phyloP scores from a whole-genome alignment of 2,888 invertebrate genomes.

The Synanthedon formicaeformis region DNA sequence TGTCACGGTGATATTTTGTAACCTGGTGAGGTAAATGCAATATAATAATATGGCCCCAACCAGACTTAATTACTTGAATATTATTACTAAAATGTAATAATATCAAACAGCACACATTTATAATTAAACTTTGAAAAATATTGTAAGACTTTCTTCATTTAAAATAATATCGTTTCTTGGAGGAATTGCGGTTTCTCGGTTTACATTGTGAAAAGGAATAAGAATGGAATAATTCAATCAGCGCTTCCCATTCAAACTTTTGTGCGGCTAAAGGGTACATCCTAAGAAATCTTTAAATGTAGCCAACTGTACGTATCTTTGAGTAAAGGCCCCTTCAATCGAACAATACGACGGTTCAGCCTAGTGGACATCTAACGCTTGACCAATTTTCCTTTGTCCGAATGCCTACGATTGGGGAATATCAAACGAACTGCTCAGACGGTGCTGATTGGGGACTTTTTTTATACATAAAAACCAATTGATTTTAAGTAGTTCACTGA shows the following conservation, averaged over 20 bases:
- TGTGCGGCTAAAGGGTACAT: slow-evolving; percentile 25
- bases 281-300: slow-evolving; percentile 33
- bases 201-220: slow-evolving; percentile 38
- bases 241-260: slow-evolving; percentile 31
- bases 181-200: slow-evolving; percentile 19
- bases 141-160: neutral
- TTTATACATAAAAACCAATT: slow-evolving; percentile 42
- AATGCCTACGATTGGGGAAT: slow-evolving; percentile 58
- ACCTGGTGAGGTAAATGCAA: too few species aligned
- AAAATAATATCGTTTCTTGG: neutral
- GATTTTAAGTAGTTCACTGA: slow-evolving; percentile 52
- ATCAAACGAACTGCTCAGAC: slow-evolving; percentile 48
- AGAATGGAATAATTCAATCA: slow-evolving; percentile 34
- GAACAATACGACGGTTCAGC: slow-evolving; percentile 57
- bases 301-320: slow-evolving; percentile 48
- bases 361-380: slow-evolving; percentile 65
- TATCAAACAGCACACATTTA: too few species aligned
- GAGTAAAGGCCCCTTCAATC: slow-evolving; percentile 50
- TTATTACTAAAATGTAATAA: too few species aligned
- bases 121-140: too few species aligned
- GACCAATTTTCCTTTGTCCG: slow-evolving; percentile 67
- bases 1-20: too few species aligned
- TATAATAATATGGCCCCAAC: too few species aligned
- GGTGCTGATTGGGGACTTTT: slow-evolving; percentile 50
- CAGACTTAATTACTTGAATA: too few species aligned